These are phyloP conservation scores for Aethina tumida DNA, from an alignment of 1,140 invertebrate species.

Conservation along the genomic window DNA sequence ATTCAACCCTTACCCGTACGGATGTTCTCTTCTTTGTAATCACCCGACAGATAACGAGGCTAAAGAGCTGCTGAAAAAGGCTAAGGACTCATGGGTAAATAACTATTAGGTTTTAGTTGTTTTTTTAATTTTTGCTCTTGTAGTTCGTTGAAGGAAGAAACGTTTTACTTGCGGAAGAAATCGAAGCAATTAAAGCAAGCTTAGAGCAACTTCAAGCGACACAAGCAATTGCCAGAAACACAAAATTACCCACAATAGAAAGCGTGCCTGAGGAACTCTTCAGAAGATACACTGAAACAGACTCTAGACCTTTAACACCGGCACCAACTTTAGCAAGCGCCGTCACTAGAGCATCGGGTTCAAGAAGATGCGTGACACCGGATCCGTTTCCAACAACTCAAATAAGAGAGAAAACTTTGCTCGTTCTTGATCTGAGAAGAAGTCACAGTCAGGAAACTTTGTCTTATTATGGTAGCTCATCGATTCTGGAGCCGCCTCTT, in stretches of 20 bases:
- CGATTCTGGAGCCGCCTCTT: slow-evolving; percentile 22
- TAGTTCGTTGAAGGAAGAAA: slow-evolving; percentile 41
- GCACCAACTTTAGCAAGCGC: slow-evolving; percentile 58
- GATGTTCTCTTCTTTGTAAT: slow-evolving; percentile 71
- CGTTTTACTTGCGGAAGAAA: slow-evolving; percentile 40
- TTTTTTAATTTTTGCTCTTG: slow-evolving; percentile 1
- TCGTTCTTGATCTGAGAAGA: slow-evolving; percentile 44
- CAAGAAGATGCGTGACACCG: slow-evolving; percentile 41
- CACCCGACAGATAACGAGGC: slow-evolving; percentile 66
- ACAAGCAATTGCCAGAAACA: slow-evolving; percentile 1
- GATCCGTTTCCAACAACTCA: slow-evolving; percentile 32
- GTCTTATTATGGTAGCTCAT: slow-evolving; percentile 21
- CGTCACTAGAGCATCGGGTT: slow-evolving; percentile 34
- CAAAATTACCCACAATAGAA: slow-evolving; percentile 24
- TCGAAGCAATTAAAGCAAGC: slow-evolving; percentile 39
- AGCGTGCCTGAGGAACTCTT: slow-evolving; percentile 46
- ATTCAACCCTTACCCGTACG: slow-evolving; percentile 67
- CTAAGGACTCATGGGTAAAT: slow-evolving; percentile 59
- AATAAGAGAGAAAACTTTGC: slow-evolving; percentile 26
- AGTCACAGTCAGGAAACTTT: slow-evolving; percentile 46
- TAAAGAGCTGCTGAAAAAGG: slow-evolving; percentile 58
- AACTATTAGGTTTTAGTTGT: slow-evolving; percentile 3
- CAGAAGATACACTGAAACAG: slow-evolving; percentile 62
- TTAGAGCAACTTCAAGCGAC: slow-evolving; percentile 27
- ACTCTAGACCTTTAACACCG: slow-evolving; percentile 65